Evolutionary conservation across 2,113 vertebrate species (phyloP).

Genomic region (Phalacrocorax aristotelis): DNA sequence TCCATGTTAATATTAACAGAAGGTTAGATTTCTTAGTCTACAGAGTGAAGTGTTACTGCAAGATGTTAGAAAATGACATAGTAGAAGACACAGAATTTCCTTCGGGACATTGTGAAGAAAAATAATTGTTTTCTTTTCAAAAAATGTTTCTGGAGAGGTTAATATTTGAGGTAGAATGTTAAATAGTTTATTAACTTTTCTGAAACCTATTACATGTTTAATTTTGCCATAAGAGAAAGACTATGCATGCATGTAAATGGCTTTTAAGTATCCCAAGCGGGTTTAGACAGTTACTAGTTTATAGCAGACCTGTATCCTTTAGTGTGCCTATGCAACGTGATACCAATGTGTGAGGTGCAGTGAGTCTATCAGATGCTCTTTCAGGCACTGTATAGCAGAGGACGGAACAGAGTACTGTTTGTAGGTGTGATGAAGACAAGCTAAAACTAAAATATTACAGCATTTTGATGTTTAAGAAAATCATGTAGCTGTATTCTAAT

Average conservation of each 20-base stretch:
- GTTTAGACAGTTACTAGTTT: neutral
- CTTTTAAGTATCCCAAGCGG: neutral
- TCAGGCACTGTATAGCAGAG: neutral
- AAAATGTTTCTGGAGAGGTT: neutral
- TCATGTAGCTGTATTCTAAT: constrained; percentile 33
- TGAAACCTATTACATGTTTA: neutral
- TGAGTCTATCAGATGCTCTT: neutral
- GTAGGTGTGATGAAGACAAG: neutral
- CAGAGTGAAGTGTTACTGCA: neutral
- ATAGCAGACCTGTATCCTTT: neutral
- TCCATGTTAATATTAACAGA: neutral
- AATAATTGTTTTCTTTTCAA: neutral
- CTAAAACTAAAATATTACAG: neutral
- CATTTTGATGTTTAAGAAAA: neutral
- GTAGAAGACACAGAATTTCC: neutral
- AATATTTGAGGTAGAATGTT: neutral
- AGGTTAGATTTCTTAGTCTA: neutral
- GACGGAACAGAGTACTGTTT: neutral
- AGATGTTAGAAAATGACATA: neutral
- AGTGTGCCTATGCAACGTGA: neutral
- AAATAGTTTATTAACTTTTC: neutral
- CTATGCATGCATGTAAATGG: too few species aligned
- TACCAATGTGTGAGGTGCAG: neutral
- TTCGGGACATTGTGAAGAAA: neutral
- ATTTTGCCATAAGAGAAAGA: neutral